A percentile compares a stretch with the other conserved stretches of the same genome.
Conservation (phyloP, 2,888 invertebrate genomes). For the Drosophila emarginata region DNA sequence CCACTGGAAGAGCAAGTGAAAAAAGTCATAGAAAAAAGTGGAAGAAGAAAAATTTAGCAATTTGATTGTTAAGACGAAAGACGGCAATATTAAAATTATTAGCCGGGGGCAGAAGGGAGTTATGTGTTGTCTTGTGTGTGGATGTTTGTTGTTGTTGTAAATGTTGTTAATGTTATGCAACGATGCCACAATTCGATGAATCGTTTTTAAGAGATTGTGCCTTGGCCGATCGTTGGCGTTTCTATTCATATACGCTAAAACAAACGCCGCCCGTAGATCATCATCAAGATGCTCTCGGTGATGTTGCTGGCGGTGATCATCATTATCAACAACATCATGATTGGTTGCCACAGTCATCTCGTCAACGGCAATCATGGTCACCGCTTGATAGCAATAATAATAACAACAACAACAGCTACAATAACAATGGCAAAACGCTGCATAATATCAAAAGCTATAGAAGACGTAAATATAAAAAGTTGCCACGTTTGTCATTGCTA, state of each 20-base stretch:
- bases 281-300: not conserved
- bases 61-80: not conserved
- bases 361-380: slow-evolving; percentile 47
- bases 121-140: slow-evolving; percentile 13
- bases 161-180: slow-evolving; percentile 69
- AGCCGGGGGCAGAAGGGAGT: slow-evolving; percentile 1
- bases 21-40: slow-evolving; percentile 11
- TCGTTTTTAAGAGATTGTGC: slow-evolving; percentile 80
- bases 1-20: slow-evolving; percentile 19
- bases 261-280: slow-evolving; percentile 35
- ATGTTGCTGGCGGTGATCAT: not conserved
- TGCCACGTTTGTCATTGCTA: slow-evolving; percentile 64
- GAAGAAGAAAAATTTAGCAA: not conserved
- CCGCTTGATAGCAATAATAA: slow-evolving; percentile 48
- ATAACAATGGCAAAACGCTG: slow-evolving; percentile 47
- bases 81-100: not conserved
- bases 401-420: slow-evolving; percentile 27
- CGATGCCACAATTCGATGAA: slow-evolving; percentile 81
- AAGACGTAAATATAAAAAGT: slow-evolving; percentile 71
- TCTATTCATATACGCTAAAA: slow-evolving; percentile 75
- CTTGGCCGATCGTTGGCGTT: slow-evolving; percentile 74
- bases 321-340: slow-evolving; percentile 8
- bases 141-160: not conserved
- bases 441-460: slow-evolving; percentile 73
- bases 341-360: not conserved